Percentiles rank a stretch among this genome's conserved stretches.
phyloP scores from a whole-genome alignment of 92 coral and sea anemone genomes.

The Paragorgia papillata region DNA sequence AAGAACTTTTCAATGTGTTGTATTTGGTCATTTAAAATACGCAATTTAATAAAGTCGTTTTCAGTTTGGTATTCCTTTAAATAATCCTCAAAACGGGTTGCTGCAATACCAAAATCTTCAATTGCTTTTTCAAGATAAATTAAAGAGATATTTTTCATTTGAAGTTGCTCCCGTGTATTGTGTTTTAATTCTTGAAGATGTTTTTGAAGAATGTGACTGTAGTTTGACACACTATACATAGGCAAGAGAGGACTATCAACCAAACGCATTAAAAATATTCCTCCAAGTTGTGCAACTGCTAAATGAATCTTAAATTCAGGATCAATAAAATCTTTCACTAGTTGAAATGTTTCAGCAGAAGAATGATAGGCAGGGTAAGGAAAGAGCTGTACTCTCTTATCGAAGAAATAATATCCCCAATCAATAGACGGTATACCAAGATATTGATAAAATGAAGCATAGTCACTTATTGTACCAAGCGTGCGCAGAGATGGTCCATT shows the following conservation, averaged over 20 bases:
- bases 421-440: slow-evolving; percentile 82
- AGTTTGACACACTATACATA: slow-evolving; percentile 62
- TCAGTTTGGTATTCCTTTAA: slow-evolving; percentile 52
- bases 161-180: slow-evolving; percentile 8
- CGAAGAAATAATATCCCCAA: slow-evolving; percentile 86
- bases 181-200: slow-evolving; percentile 29
- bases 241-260: slow-evolving; percentile 72
- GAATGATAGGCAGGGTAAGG: slow-evolving; percentile 93
- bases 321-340: slow-evolving; percentile 83
- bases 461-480: slow-evolving; percentile 83
- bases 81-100: slow-evolving; percentile 56
- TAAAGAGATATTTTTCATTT: slow-evolving; percentile 48
- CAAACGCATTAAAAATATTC: slow-evolving; percentile 63
- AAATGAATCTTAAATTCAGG: slow-evolving; percentile 87
- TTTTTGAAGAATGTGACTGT: slow-evolving; percentile 44
- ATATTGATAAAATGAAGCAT: slow-evolving; percentile 78
- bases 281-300: slow-evolving; percentile 74
- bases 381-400: slow-evolving; percentile 56
- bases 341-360: slow-evolving; percentile 70
- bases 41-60: slow-evolving; percentile 48
- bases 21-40: slow-evolving; percentile 80
- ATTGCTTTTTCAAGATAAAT: slow-evolving; percentile 59
- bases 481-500: slow-evolving; percentile 49
- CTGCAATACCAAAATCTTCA: slow-evolving; percentile 49
- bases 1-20: slow-evolving; percentile 71